phyloP scores from a whole-genome alignment of 2,113 vertebrate species.

The Ciconia stormi region DNA sequence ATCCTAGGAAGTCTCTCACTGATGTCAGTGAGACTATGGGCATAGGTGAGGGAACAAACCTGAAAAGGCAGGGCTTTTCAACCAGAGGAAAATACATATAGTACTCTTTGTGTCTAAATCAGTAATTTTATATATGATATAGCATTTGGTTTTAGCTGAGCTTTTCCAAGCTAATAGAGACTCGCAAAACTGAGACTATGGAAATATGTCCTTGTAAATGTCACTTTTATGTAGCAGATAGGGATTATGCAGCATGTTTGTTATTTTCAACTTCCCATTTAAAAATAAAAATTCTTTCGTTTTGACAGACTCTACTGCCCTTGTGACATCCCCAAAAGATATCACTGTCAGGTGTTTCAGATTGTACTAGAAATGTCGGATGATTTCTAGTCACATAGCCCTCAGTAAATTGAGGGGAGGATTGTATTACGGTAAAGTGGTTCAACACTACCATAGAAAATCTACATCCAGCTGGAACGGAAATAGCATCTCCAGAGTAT shows the following conservation, averaged over 20 bases:
- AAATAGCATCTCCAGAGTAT: not conserved
- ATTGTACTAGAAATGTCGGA: not conserved
- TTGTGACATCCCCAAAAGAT: not conserved
- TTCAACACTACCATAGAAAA: not conserved
- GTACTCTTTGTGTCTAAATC: not conserved
- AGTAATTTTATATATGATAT: not conserved
- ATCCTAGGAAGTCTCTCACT: not conserved
- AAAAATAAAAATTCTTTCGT: not conserved
- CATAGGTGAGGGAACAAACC: not conserved
- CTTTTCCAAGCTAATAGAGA: not conserved
- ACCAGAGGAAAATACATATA: not conserved
- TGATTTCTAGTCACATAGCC: not conserved
- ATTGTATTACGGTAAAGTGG: not conserved
- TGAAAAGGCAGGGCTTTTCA: not conserved
- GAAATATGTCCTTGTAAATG: not conserved
- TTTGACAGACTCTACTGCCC: not conserved
- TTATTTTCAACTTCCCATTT: not conserved
- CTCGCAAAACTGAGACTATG: not conserved
- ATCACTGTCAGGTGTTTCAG: not conserved
- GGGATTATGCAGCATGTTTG: not conserved
- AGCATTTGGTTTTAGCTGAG: not conserved
- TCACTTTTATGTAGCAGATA: not conserved
- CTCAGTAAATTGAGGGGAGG: not conserved
- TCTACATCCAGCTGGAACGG: not conserved
- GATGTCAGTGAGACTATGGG: not conserved